Evolutionary conservation across 2,797 vertebrate species (phyloP).

Genomic region (Hyperoplus lanceolatus): DNA sequence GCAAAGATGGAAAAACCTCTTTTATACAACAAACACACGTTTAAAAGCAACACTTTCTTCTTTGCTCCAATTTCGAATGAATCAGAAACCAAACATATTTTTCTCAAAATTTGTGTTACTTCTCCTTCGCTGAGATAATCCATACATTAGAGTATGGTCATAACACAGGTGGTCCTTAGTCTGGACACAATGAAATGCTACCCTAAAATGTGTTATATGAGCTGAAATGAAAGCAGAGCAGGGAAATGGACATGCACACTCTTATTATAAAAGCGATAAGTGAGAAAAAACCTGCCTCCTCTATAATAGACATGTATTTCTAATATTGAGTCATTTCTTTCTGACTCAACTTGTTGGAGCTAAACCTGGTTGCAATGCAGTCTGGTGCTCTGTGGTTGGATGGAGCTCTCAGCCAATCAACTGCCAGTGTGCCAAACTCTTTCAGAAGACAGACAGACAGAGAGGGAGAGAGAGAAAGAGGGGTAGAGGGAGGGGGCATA

Average conservation of each 20-base stretch:
- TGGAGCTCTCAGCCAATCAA: slow-evolving; percentile 51
- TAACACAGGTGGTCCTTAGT: too few species aligned
- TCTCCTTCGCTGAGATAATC: too few species aligned
- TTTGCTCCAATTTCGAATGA: too few species aligned
- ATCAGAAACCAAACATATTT: too few species aligned
- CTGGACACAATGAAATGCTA: too few species aligned
- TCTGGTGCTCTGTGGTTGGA: slow-evolving; percentile 51
- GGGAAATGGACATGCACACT: neutral
- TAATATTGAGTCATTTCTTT: neutral
- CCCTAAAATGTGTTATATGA: too few species aligned
- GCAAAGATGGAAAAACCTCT: too few species aligned
- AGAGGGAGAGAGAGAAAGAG: neutral
- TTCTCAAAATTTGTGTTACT: too few species aligned
- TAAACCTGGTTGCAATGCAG: slow-evolving; percentile 41
- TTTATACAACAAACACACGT: too few species aligned
- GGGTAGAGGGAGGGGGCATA: neutral
- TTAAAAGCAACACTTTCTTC: too few species aligned
- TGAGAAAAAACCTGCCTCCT: neutral
- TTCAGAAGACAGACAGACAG: slow-evolving; percentile 3
- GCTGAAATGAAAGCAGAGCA: neutral
- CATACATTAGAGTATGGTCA: too few species aligned
- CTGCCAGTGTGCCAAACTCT: slow-evolving; percentile 17
- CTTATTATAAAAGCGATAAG: neutral
- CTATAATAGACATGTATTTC: neutral
- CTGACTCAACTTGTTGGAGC: slow-evolving; percentile 22